Base-by-base conservation (phyloP, 2,797 vertebrate genomes). In the Phalanger gymnotis region DNA sequence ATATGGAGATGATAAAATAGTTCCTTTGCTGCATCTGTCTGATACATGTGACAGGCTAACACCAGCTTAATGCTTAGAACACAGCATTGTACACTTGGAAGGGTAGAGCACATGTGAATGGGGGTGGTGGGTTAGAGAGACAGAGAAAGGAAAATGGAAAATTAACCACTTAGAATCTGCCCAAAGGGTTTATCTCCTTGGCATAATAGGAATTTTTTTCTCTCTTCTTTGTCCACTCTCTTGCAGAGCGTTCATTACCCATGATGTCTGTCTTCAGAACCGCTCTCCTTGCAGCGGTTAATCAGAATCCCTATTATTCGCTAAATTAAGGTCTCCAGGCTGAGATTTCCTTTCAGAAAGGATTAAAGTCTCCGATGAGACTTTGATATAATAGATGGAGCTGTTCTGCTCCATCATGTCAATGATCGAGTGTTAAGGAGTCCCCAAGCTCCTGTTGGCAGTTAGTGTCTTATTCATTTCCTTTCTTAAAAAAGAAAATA, bases 241-340 rank as follows among this genome's bases (percentile, higher is more conserved):
- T 93, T 91, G 91, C 40, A 87, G 90, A 96, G 51, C 55, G 58
- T 96, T 96, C 91, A 56, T 90, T 96, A 92, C 92, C 95, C 92
- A 90, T 57, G 91, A 4, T 4, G 7, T 89, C 93, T 95, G 91
- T 93, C 66, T 90, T 97, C 47, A 90, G 58, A 56, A 54, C 56
- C n/a, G 28, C 81, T 93, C 92, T 95, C 92, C 97, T 97, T 97
- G 92, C 92, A 96, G 96, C 94, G 92, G 95, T 98, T 98, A 97
- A 97, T 96, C 94, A 95, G 92, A 97, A 94, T 61, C 81, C 53
- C 96, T 94, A 95, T 97, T 97, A 96, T 95, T 93, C 92, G 92
- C 93, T 95, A 97, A 97, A 98, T 98, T 97, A 98, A 97, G 96
- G 95, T 92, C 96, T 96, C 96, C 90, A 95, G 95, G 54, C 92